A percentile compares a stretch with the other conserved stretches of the same genome.
Evolutionary conservation across 2,797 vertebrate genomes (phyloP).

Genomic region (Sebastes goodei): DNA sequence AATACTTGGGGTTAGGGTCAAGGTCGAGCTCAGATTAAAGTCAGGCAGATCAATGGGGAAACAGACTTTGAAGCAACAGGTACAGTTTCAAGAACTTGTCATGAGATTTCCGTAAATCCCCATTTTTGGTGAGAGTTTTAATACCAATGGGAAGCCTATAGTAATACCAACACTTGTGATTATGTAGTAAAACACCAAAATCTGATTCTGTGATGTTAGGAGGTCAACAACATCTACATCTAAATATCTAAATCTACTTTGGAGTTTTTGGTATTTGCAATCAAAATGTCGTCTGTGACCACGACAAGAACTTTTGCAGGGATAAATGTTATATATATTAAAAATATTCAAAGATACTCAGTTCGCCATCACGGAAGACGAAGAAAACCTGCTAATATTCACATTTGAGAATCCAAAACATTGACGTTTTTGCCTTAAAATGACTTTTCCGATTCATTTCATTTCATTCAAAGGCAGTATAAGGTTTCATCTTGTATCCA

Average conservation of each 20-base stretch:
- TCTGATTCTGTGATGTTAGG: background rate
- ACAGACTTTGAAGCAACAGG: background rate
- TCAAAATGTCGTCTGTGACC: background rate
- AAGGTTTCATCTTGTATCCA: background rate
- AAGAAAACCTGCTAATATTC: background rate
- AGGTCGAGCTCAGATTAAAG: background rate
- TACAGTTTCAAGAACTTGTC: background rate
- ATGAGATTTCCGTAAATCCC: fast-evolving
- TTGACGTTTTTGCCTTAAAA: background rate
- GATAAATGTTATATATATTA: too few relatives aligned
- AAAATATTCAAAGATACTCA: background rate
- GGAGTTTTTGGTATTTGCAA: background rate
- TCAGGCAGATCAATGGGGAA: background rate
- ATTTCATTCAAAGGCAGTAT: background rate
- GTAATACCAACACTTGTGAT: background rate
- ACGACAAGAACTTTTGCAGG: background rate
- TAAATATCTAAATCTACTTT: background rate
- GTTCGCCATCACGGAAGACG: background rate
- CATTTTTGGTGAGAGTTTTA: background rate
- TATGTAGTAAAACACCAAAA: background rate
- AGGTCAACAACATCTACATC: background rate
- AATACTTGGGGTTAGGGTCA: background rate
- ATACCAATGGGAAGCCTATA: background rate
- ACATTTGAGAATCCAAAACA: background rate
- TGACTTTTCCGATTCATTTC: background rate